Percentiles rank a stretch among this genome's conserved stretches.
Conservation (phyloP, 2,797 vertebrate species). For the Chloroceryle amazona region DNA sequence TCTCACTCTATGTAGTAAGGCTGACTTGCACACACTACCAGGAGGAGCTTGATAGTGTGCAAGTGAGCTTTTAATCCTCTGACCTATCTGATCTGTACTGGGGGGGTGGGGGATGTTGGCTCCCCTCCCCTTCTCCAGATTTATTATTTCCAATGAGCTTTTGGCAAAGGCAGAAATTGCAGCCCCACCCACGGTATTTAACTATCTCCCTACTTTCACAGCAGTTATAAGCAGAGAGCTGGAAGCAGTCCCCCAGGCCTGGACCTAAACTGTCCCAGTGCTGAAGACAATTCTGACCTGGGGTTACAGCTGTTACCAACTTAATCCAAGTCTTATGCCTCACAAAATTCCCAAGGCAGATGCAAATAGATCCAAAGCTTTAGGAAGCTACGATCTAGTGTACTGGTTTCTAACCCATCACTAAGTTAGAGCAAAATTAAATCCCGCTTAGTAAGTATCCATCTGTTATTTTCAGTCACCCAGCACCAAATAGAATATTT, state of each 20-base stretch:
- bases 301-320: background rate
- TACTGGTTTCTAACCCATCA: constrained; percentile 25
- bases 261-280: background rate
- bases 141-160: background rate
- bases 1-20: background rate
- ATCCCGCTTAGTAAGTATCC: constrained; percentile 59
- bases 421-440: constrained; percentile 42
- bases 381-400: background rate
- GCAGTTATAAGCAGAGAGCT: background rate
- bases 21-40: background rate
- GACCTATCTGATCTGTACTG: background rate
- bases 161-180: background rate
- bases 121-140: background rate
- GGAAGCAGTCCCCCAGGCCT: background rate
- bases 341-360: background rate
- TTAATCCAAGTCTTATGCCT: background rate
- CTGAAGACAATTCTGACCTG: background rate
- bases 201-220: background rate
- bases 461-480: constrained; percentile 72
- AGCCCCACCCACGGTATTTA: background rate
- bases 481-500: constrained; percentile 66
- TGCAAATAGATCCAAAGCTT: constrained; percentile 21
- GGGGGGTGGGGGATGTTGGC: rapidly evolving
- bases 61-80: background rate
- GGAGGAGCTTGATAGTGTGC: background rate